Base-by-base conservation (phyloP, 2,113 vertebrate species). In the Protobothrops mucrosquamatus region DNA sequence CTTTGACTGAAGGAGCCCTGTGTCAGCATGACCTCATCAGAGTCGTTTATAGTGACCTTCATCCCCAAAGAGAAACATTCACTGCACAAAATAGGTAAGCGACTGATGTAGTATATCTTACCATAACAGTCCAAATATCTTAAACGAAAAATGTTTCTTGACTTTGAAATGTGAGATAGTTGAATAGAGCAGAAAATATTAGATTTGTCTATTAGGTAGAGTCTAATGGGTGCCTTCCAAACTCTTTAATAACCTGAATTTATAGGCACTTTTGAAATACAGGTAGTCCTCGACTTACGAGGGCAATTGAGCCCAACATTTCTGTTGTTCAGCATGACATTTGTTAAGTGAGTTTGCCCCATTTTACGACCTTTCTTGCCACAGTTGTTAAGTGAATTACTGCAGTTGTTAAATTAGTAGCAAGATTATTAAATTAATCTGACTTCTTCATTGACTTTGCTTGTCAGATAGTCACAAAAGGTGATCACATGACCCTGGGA, bases 51-150 rank as follows among this genome's bases (percentile, higher is more conserved):
- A 99, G 99, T 87, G 99, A 99, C 95, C 98, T 99, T 96, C 99
- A 99, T 97, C 99, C 99, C 94, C 99, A 99, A 95, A 98, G 99
- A 97, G 99, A 99, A 98, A 99, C 99, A 56, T 99, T 99, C 97
- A 99, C 99, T 69, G 99, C 99, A 51, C 99, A 99, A 97, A 99
- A 99, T 97, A 98, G 99, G 99, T 99, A 96, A 93, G 96, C 91
- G 24, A 24, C 64, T 90, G 88, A 92, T 93, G 39, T 43, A 92
- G 3, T 95, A 24, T 15, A 39, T 39, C 34, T 34, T 81, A 34
- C n/a, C 69, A 81, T 81, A 81, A 81, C 7, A 74, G 6, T 39
- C 69, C 69, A 81, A 81, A 39, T 81, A 34, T 81, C 34, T 81
- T 81, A 22, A 22, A 15, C 52, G 12, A 34, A 9, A 43, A 23